These are phyloP conservation scores for Gallinago paraguaiae DNA, from an alignment of 2,113 vertebrate species.

Conservation along the genomic window DNA sequence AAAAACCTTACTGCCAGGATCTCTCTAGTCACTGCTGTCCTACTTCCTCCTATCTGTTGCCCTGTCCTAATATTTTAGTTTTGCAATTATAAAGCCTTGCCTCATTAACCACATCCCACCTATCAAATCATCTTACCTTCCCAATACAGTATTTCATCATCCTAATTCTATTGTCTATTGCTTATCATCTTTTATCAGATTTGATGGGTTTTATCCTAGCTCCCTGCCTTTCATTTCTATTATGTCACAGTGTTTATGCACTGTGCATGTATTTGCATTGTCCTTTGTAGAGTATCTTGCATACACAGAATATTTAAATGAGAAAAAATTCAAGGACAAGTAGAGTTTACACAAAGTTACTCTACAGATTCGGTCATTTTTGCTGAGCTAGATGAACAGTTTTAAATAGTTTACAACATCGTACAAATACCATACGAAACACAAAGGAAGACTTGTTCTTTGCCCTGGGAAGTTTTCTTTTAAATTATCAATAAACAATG, in stretches of 20 bases:
- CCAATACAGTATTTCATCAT: neutral
- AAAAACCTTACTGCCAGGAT: neutral
- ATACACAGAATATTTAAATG: constrained; percentile 11
- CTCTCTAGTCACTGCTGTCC: neutral
- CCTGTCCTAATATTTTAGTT: neutral
- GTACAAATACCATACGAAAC: neutral
- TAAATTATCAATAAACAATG: neutral
- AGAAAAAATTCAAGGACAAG: constrained; percentile 4
- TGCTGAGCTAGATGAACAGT: neutral
- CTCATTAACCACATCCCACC: neutral
- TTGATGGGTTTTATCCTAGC: neutral
- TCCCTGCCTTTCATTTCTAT: neutral
- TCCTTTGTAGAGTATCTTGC: neutral
- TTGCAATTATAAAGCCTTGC: neutral
- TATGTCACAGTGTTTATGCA: neutral
- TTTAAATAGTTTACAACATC: neutral
- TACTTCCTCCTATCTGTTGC: neutral
- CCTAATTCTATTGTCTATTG: neutral
- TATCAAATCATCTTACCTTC: neutral
- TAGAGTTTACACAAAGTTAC: neutral
- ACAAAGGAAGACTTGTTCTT: neutral
- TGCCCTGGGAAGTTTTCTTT: neutral
- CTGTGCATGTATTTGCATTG: neutral
- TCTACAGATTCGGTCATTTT: neutral
- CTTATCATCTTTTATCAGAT: neutral